A percentile compares a stretch with the other conserved stretches of the same genome.
These are phyloP conservation scores for Leptobrachium ailaonicum DNA, from an alignment of 2,113 vertebrate genomes.

Conservation along the genomic window DNA sequence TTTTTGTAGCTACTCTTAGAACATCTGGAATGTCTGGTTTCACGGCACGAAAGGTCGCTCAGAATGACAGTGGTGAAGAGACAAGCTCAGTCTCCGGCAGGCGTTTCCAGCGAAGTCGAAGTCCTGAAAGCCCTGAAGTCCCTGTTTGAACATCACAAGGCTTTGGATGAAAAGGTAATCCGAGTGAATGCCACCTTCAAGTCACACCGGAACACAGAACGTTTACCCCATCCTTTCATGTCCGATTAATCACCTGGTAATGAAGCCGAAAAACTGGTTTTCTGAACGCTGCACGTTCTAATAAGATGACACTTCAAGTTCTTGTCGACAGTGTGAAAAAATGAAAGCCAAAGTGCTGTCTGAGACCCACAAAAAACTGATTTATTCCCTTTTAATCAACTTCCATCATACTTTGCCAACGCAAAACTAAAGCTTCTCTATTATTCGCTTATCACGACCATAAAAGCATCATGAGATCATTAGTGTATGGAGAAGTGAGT, in stretches of 20 bases:
- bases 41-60: constrained; percentile 90
- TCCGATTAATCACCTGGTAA: background rate
- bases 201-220: background rate
- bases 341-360: too few species aligned
- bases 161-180: constrained; percentile 93
- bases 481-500: too few species aligned
- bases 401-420: too few species aligned
- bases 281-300: background rate
- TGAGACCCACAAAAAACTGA: too few species aligned
- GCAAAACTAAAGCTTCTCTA: too few species aligned
- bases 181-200: background rate
- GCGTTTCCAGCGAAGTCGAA: constrained; percentile 96
- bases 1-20: constrained; percentile 83
- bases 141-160: constrained; percentile 97
- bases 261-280: background rate
- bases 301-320: too few species aligned
- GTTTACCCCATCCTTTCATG: background rate
- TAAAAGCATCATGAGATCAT: too few species aligned
- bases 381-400: too few species aligned
- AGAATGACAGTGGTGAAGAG: constrained; percentile 97
- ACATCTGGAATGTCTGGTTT: constrained; percentile 94
- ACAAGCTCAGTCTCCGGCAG: constrained; percentile 92
- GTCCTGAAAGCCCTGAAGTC: constrained; percentile 97
- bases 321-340: too few species aligned
- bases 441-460: too few species aligned